Conservation (phyloP, 2,113 vertebrate species). For the Geothlypis trichas region DNA sequence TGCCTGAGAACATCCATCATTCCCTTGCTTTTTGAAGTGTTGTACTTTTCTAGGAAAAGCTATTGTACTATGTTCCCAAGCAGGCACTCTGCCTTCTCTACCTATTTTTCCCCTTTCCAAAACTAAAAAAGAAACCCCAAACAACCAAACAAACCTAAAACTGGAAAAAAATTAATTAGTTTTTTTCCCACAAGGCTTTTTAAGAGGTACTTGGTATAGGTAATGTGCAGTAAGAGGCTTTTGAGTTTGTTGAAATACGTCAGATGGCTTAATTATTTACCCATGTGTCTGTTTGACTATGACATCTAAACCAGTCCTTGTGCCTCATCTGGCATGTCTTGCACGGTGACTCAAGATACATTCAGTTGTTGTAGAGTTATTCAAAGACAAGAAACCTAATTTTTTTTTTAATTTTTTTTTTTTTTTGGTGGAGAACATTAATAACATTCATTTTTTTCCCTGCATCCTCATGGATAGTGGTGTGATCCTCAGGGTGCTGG, state of each 20-base stretch:
- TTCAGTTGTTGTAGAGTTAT: background rate
- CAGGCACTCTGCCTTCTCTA: background rate
- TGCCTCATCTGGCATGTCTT: background rate
- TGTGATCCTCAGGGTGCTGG: background rate
- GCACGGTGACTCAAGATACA: background rate
- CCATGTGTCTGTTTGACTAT: constrained; percentile 15
- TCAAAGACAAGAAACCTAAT: background rate
- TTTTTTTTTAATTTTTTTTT: background rate
- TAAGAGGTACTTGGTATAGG: background rate
- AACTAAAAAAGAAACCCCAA: background rate
- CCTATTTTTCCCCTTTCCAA: background rate
- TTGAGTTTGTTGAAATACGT: constrained; percentile 16
- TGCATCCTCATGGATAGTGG: background rate
- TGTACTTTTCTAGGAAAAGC: background rate
- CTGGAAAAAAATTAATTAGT: background rate
- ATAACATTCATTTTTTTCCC: background rate
- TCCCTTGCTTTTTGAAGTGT: background rate
- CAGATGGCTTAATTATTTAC: constrained; percentile 68
- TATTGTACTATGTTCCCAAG: background rate
- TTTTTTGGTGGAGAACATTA: background rate
- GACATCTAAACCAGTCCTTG: constrained; percentile 26
- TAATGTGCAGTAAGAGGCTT: background rate
- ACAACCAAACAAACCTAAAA: background rate
- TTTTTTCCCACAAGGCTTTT: background rate
- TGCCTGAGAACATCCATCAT: background rate